Percentiles rank a stretch among this genome's conserved stretches.
Conservation (phyloP, 2,113 vertebrate genomes). For the Phaetusa simplex region DNA sequence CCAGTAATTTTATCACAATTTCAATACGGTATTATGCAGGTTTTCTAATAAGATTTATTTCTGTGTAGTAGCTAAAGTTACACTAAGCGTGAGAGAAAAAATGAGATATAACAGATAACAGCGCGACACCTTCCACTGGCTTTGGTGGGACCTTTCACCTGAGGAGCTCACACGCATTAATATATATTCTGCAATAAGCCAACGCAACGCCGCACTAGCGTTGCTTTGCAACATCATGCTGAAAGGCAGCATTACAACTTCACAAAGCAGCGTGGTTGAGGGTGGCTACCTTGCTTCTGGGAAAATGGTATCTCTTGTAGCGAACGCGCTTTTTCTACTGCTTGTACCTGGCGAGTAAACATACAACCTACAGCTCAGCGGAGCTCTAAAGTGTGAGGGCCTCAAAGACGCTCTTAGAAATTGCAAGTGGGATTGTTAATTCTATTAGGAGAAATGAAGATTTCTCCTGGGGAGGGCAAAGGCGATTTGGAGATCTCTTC, state of each 20-base stretch:
- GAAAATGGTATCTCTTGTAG: fast-evolving
- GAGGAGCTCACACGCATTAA: neutral
- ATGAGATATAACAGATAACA: neutral
- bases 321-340: neutral
- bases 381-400: neutral
- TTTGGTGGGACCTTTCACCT: neutral
- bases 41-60: neutral
- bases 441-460: neutral
- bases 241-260: neutral
- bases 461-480: neutral
- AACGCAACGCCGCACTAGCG: too few relatives aligned
- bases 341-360: neutral
- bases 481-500: neutral
- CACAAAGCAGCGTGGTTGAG: neutral
- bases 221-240: neutral
- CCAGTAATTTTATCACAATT: neutral
- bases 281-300: neutral
- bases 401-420: neutral
- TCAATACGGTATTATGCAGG: neutral
- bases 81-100: neutral
- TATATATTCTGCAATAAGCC: neutral
- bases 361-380: neutral
- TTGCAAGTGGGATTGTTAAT: neutral
- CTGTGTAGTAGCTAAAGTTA: neutral
- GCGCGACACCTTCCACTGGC: neutral